Percentiles rank a stretch among this genome's conserved stretches.
Conservation (phyloP, 1,140 invertebrate genomes). For the Dryas iulia region DNA sequence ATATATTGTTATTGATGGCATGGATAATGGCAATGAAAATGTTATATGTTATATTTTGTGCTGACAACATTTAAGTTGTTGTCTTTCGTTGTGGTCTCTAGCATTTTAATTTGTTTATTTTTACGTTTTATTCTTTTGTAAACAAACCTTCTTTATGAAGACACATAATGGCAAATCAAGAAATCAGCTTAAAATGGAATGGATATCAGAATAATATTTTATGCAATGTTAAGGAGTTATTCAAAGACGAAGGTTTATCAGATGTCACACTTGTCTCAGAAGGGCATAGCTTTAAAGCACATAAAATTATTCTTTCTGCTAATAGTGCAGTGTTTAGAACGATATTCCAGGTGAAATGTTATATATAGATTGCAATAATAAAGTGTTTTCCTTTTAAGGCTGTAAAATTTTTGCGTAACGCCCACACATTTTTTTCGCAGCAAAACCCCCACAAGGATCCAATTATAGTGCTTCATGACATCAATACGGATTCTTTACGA, state of each 20-base stretch:
- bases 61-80: slow-evolving; percentile 23
- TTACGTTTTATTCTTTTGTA: slow-evolving; percentile 26
- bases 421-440: slow-evolving; percentile 76
- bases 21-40: background rate
- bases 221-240: slow-evolving; percentile 83
- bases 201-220: slow-evolving; percentile 84
- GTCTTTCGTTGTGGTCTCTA: slow-evolving; percentile 10
- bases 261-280: slow-evolving; percentile 87
- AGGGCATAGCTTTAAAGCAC: slow-evolving; percentile 84
- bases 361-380: background rate
- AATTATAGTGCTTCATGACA: slow-evolving; percentile 85
- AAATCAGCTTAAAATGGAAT: slow-evolving; percentile 86
- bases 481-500: slow-evolving; percentile 82
- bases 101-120: slow-evolving; percentile 39
- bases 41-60: background rate
- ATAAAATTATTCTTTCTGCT: slow-evolving; percentile 87
- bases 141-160: slow-evolving; percentile 42
- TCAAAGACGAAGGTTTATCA: slow-evolving; percentile 85
- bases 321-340: slow-evolving; percentile 87
- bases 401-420: slow-evolving; percentile 3
- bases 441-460: slow-evolving; percentile 85
- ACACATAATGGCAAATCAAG: slow-evolving; percentile 71
- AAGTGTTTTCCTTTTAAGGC: slow-evolving; percentile 1
- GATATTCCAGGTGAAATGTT: slow-evolving; percentile 82
- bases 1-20: background rate